These are phyloP conservation scores for Nesometra sesokonis DNA, from an alignment of 35 echinoderm and acorn worm species.

Conservation along the genomic window DNA sequence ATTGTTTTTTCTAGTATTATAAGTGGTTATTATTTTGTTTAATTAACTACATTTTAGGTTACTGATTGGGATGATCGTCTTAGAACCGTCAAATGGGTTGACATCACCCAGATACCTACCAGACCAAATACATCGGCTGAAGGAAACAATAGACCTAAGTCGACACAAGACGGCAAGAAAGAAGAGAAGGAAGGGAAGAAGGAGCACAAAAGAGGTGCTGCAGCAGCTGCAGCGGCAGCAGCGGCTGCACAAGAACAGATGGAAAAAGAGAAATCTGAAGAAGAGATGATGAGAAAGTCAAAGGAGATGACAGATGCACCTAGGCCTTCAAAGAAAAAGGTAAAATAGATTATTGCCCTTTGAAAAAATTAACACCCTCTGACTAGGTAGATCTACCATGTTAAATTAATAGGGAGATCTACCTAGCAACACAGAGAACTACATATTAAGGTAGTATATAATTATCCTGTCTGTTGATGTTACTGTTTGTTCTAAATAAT, in stretches of 20 bases:
- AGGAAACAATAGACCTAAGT: conserved; percentile 36
- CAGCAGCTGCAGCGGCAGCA: conserved; percentile 34
- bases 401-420: too few species aligned
- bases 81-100: conserved; percentile 91
- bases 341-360: neutral
- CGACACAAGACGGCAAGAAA: conserved; percentile 66
- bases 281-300: conserved; percentile 53
- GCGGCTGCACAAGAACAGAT: conserved; percentile 34
- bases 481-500: too few species aligned
- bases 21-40: neutral
- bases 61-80: conserved; percentile 93
- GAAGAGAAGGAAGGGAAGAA: conserved; percentile 62
- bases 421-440: too few species aligned
- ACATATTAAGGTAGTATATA: too few species aligned
- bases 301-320: conserved; percentile 44
- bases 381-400: too few species aligned
- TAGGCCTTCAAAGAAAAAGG: conserved; percentile 88
- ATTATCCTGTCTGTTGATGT: too few species aligned
- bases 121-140: conserved; percentile 60
- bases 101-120: conserved; percentile 37
- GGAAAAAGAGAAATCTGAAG: conserved; percentile 62
- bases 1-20: neutral
- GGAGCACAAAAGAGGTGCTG: conserved; percentile 66
- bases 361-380: too few species aligned
- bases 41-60: conserved; percentile 27